Conservation (phyloP, 2,888 invertebrate genomes). For the Agapetus fuscipes region DNA sequence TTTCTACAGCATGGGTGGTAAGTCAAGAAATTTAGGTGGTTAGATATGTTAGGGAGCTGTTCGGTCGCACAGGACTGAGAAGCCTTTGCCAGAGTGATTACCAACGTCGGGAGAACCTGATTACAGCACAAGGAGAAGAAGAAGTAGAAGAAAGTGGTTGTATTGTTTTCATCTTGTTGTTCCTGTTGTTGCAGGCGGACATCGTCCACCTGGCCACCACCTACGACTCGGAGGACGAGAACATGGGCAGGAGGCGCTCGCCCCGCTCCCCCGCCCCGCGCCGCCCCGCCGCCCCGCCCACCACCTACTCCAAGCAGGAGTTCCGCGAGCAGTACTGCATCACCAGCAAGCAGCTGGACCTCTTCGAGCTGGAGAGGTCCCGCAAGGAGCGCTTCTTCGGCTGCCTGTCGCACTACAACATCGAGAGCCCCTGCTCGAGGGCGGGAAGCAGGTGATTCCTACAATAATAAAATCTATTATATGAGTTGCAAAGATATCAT, state of each 20-base stretch:
- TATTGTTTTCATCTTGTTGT: no score
- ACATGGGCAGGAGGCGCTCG: conserved; percentile 59
- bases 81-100: no score
- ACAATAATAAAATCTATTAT: not conserved
- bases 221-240: conserved; percentile 76
- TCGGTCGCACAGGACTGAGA: no score
- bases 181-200: conserved; percentile 58
- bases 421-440: conserved; percentile 61
- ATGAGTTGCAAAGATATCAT: not conserved
- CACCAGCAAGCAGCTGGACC: conserved; percentile 79
- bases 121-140: no score
- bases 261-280: conserved; percentile 41
- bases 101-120: no score
- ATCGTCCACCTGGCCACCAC: conserved; percentile 60
- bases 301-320: conserved; percentile 77
- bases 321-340: conserved; percentile 93
- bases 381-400: conserved; percentile 68
- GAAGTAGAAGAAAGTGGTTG: no score
- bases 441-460: conserved; percentile 39
- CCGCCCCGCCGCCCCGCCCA: conserved; percentile 44
- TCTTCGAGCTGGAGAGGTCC: conserved; percentile 57
- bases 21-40: no score
- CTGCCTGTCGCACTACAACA: conserved; percentile 65
- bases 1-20: no score
- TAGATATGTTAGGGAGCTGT: no score